phyloP scores from a whole-genome alignment of 2,888 invertebrate species.

The Chrysopilus asiliformis region DNA sequence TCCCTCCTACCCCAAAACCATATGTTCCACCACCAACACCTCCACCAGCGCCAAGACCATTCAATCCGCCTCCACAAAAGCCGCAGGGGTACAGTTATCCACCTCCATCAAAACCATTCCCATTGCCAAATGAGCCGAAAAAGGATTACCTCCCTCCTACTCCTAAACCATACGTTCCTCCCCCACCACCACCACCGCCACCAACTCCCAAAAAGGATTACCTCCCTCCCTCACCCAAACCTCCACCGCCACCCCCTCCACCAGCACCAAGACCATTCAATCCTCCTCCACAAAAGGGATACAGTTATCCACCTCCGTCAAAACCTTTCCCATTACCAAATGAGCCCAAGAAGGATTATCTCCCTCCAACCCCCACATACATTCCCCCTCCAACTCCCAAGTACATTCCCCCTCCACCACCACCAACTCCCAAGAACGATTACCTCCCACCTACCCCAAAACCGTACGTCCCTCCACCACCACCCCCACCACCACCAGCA shows the following conservation, averaged over 20 bases:
- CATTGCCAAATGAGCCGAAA: neutral
- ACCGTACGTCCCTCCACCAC: neutral
- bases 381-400: neutral
- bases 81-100: neutral
- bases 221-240: neutral
- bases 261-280: neutral
- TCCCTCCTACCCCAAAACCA: neutral
- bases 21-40: neutral
- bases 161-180: neutral
- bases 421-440: neutral
- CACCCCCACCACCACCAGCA: neutral
- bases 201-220: neutral
- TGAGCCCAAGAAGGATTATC: too few species aligned
- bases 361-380: neutral
- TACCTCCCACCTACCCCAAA: neutral
- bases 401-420: too few species aligned
- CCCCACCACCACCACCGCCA: neutral
- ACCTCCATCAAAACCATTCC: neutral
- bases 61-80: neutral
- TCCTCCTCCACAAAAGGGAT: neutral
- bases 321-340: too few species aligned
- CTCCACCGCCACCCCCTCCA: neutral
- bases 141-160: neutral
- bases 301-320: neutral
- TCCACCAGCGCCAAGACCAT: neutral